Evolutionary conservation across 1,140 invertebrate genomes (phyloP).

Genomic region (Sitobion miscanthi): DNA sequence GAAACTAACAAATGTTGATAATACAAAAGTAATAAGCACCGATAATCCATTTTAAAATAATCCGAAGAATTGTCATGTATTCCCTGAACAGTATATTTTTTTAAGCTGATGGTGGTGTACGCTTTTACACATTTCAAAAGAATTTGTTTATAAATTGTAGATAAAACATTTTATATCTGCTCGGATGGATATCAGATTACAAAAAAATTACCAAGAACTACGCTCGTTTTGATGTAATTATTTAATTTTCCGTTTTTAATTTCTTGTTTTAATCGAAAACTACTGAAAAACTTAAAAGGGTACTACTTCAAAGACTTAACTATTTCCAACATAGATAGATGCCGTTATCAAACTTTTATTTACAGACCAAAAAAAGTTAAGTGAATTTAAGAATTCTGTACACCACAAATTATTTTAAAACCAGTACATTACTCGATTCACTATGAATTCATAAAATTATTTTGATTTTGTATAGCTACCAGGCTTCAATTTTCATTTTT

Average conservation of each 20-base stretch:
- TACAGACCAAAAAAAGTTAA: background rate
- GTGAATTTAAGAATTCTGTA: background rate
- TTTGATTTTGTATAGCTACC: background rate
- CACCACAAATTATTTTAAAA: background rate
- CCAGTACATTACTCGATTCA: background rate
- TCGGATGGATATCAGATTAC: background rate
- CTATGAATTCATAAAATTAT: background rate
- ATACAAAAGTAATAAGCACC: too few relatives aligned
- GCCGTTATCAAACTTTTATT: background rate
- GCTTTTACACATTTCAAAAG: background rate
- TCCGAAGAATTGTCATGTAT: background rate
- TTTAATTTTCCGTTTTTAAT: background rate
- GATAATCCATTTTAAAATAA: background rate
- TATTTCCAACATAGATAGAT: background rate
- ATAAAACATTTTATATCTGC: background rate
- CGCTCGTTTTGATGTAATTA: background rate
- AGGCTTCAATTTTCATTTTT: background rate
- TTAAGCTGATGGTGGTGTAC: background rate
- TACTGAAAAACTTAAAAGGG: background rate
- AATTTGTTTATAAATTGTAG: background rate
- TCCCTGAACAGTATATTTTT: background rate
- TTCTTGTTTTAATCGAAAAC: background rate
- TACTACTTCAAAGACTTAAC: background rate
- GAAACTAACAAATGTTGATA: too few relatives aligned
- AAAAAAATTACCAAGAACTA: background rate